These are phyloP conservation scores for Cataglyphis albicans DNA, from an alignment of 2,888 invertebrate genomes.

Conservation along the genomic window DNA sequence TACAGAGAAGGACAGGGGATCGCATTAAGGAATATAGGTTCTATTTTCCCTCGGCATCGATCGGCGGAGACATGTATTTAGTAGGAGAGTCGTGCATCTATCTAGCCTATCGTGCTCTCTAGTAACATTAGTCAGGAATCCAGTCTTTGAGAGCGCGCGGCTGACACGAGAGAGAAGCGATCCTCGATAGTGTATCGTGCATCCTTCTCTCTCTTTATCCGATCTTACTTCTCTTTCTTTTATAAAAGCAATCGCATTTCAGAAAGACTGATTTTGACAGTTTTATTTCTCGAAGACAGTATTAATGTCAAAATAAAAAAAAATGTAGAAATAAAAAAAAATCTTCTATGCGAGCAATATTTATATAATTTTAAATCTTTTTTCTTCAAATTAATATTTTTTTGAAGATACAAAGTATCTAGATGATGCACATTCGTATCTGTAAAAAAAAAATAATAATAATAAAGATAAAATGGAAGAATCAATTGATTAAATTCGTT, in stretches of 20 bases:
- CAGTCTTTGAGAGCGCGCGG: constrained; percentile 71
- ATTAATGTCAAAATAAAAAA: not conserved
- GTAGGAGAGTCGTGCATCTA: constrained; percentile 62
- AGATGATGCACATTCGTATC: not conserved
- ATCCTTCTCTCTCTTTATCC: not conserved
- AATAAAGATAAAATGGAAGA: not conserved
- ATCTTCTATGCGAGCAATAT: not conserved
- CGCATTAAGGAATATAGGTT: constrained; percentile 61
- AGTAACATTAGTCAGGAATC: constrained; percentile 71
- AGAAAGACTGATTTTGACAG: not conserved
- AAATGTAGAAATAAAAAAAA: not conserved
- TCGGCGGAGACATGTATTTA: constrained; percentile 63
- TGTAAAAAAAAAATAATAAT: not conserved
- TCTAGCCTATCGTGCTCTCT: constrained; percentile 37
- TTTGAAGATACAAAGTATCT: not conserved
- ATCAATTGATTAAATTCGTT: not conserved
- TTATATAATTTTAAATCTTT: not conserved
- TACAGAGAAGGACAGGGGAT: constrained; percentile 59
- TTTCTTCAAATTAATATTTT: not conserved
- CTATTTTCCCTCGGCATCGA: constrained; percentile 60
- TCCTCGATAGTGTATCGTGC: constrained; percentile 1
- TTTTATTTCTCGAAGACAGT: not conserved
- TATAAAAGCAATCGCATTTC: not conserved
- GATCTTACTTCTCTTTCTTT: not conserved
- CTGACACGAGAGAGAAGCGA: constrained; percentile 5